Evolutionary conservation across 2,888 invertebrate genomes (phyloP).

Genomic region (Eupithecia insigniata): DNA sequence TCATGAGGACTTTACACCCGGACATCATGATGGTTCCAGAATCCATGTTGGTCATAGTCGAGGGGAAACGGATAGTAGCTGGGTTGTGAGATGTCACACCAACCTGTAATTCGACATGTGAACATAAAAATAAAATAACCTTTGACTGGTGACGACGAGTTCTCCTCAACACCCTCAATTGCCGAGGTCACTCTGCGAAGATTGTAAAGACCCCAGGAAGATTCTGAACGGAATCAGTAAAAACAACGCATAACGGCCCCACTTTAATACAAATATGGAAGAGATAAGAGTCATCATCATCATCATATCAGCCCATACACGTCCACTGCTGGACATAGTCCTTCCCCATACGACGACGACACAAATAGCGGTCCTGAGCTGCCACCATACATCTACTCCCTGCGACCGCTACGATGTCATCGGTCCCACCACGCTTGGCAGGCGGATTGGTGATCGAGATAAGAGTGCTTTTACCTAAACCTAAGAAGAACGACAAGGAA

Average conservation of each 20-base stretch:
- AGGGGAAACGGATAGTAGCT: conserved; percentile 94
- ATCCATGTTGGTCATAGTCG: conserved; percentile 98
- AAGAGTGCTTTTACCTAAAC: not conserved
- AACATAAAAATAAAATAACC: not conserved
- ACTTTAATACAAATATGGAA: not conserved
- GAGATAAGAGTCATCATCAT: too few relatives aligned
- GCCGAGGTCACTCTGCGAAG: not conserved
- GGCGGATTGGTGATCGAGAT: too few relatives aligned
- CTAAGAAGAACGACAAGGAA: not conserved
- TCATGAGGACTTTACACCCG: conserved; percentile 97
- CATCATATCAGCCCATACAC: too few relatives aligned
- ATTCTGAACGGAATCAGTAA: not conserved
- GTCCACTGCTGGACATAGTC: too few relatives aligned
- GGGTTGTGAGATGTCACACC: conserved; percentile 98
- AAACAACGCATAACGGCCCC: not conserved
- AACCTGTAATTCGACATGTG: conserved; percentile 78
- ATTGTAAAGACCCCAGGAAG: not conserved
- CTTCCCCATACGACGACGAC: too few relatives aligned
- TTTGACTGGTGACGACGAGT: not conserved
- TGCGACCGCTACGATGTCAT: too few relatives aligned
- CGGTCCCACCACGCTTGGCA: too few relatives aligned
- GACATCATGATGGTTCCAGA: conserved; percentile 98
- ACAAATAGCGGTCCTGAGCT: too few relatives aligned
- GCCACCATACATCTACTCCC: too few relatives aligned
- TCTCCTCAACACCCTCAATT: not conserved